phyloP scores from a whole-genome alignment of 1,140 invertebrate species.

The Harlomillsia oculata region DNA sequence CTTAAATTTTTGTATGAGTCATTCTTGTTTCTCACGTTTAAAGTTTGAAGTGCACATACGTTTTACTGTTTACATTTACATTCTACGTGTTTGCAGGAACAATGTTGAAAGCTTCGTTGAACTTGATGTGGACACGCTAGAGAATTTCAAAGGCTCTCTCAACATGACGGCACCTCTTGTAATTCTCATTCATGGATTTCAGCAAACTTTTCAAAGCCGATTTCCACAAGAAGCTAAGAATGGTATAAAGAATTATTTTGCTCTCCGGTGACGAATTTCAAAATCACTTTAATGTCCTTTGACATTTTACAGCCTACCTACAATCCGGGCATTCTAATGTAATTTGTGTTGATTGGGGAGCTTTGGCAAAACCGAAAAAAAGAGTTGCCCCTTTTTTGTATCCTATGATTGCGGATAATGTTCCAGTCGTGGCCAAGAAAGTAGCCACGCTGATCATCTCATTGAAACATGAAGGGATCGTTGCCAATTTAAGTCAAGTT shows the following conservation, averaged over 20 bases:
- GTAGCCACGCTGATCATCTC: slow-evolving; percentile 35
- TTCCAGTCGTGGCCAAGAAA: slow-evolving; percentile 50
- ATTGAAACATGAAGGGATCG: neutral
- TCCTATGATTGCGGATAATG: slow-evolving; percentile 53
- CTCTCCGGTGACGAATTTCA: neutral
- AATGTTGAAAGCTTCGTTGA: no score
- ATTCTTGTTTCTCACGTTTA: no score
- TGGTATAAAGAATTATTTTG: neutral
- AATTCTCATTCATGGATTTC: slow-evolving; percentile 6
- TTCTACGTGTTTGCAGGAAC: no score
- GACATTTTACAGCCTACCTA: neutral
- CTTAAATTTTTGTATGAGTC: no score
- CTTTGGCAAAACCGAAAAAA: slow-evolving; percentile 43
- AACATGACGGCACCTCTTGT: no score
- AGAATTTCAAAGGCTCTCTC: no score
- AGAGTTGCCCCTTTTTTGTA: slow-evolving; percentile 57
- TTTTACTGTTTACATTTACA: no score
- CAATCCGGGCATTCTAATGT: slow-evolving; percentile 44
- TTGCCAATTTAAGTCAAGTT: neutral
- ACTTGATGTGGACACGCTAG: no score
- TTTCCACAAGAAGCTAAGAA: slow-evolving; percentile 9
- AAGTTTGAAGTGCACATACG: no score
- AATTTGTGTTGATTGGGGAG: slow-evolving; percentile 56
- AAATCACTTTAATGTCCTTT: neutral
- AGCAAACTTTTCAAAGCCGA: neutral